Evolutionary conservation across 2,797 vertebrate species (phyloP).

Genomic region (Hoplostethus mediterraneus): DNA sequence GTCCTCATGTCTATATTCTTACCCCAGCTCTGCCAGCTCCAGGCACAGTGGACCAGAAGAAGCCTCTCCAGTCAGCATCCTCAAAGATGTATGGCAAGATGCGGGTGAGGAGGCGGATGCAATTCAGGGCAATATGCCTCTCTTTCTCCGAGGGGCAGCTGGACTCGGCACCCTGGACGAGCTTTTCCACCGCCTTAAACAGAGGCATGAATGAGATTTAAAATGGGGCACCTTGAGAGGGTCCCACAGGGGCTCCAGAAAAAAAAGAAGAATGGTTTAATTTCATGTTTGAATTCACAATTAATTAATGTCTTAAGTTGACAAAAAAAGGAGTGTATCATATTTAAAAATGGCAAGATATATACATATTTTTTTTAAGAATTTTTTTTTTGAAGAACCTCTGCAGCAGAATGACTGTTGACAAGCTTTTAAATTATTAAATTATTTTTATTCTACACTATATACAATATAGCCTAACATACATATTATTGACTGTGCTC

Average conservation of each 20-base stretch:
- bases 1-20: constrained; percentile 40
- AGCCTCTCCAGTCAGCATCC: constrained; percentile 96
- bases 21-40: constrained; percentile 90
- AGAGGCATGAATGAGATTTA: neutral
- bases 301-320: no score
- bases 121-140: constrained; percentile 90
- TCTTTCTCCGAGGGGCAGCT: constrained; percentile 90
- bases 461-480: neutral
- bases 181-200: constrained; percentile 89
- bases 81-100: constrained; percentile 96
- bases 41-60: constrained; percentile 97
- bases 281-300: no score
- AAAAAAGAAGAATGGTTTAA: neutral
- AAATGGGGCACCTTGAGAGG: neutral
- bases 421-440: no score
- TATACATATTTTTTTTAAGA: no score
- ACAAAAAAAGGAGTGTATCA: neutral
- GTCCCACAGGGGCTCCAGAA: neutral
- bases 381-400: no score
- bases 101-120: constrained; percentile 91
- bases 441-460: no score
- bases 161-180: constrained; percentile 89
- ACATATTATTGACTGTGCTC: neutral
- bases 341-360: neutral
- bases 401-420: no score